A percentile compares a stretch with the other conserved stretches of the same genome.
Conservation (phyloP, 2,888 invertebrate species). For the Epirrhoe tristata region DNA sequence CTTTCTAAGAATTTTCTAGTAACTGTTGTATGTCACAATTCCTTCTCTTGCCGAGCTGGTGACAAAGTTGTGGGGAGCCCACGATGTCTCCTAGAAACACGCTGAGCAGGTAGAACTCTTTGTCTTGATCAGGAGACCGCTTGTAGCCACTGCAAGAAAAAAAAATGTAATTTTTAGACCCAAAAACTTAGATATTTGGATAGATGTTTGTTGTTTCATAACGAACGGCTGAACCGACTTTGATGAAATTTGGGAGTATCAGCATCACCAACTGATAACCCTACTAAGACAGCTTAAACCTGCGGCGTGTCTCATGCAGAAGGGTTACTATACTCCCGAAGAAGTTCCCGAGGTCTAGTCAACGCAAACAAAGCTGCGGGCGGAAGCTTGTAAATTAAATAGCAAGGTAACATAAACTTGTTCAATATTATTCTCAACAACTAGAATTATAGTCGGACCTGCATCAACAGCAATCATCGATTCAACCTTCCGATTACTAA, state of each 20-base stretch:
- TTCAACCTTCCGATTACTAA: constrained; percentile 32
- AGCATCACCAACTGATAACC: too few relatives aligned
- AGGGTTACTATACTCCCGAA: too few relatives aligned
- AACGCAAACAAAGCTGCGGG: too few relatives aligned
- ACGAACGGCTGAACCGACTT: too few relatives aligned
- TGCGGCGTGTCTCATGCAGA: too few relatives aligned
- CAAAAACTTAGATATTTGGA: too few relatives aligned
- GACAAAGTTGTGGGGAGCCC: constrained; percentile 91
- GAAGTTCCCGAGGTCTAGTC: too few relatives aligned
- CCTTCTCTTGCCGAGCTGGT: constrained; percentile 89
- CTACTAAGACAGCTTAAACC: too few relatives aligned
- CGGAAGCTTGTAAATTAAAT: not conserved
- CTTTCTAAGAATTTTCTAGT: constrained; percentile 30
- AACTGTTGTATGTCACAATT: constrained; percentile 66
- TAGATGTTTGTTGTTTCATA: too few relatives aligned
- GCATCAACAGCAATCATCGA: constrained; percentile 25
- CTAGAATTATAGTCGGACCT: constrained; percentile 16
- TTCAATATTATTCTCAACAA: constrained; percentile 1
- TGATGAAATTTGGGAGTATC: too few relatives aligned
- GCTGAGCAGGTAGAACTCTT: constrained; percentile 93
- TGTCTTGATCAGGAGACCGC: constrained; percentile 89
- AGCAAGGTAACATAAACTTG: not conserved
- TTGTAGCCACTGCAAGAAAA: constrained; percentile 89
- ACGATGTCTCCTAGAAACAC: constrained; percentile 95
- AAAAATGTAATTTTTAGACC: not conserved